A percentile compares a stretch with the other conserved stretches of the same genome.
phyloP scores from a whole-genome alignment of 1,140 invertebrate species.

The Odontomachus brunneus region DNA sequence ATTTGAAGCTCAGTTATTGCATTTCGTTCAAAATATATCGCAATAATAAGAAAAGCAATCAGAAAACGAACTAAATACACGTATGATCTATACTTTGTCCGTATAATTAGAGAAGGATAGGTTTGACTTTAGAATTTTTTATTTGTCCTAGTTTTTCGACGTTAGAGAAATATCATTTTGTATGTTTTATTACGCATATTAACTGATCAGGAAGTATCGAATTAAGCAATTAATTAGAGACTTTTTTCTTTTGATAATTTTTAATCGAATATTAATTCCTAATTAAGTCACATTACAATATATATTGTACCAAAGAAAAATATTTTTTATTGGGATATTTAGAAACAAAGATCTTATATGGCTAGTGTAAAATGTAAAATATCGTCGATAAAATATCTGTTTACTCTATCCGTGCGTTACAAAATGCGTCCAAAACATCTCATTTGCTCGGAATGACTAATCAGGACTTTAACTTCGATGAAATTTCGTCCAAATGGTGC shows the following conservation, averaged over 20 bases:
- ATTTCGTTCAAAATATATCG: background rate
- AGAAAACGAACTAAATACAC: background rate
- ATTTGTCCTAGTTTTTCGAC: background rate
- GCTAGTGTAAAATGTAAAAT: background rate
- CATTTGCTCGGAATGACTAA: background rate
- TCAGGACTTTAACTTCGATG: background rate
- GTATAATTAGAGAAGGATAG: background rate
- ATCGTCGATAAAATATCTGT: background rate
- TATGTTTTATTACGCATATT: slow-evolving; percentile 7
- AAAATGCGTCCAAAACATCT: background rate
- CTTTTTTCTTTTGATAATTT: background rate
- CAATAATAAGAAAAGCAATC: slow-evolving; percentile 1
- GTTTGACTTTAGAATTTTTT: background rate
- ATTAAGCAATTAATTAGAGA: background rate
- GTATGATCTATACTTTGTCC: background rate
- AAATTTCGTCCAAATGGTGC: background rate
- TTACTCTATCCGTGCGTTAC: background rate
- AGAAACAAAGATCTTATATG: background rate
- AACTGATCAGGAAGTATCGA: background rate
- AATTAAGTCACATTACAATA: background rate
- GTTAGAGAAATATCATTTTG: background rate
- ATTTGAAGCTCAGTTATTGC: background rate
- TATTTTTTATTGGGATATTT: background rate
- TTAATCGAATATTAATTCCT: too few relatives aligned
- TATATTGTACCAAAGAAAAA: background rate